Evolutionary conservation across 2,113 vertebrate species (phyloP), one percentile per base, ranked within the genome.

Genomic region (Saimiri boliviensis): DNA sequence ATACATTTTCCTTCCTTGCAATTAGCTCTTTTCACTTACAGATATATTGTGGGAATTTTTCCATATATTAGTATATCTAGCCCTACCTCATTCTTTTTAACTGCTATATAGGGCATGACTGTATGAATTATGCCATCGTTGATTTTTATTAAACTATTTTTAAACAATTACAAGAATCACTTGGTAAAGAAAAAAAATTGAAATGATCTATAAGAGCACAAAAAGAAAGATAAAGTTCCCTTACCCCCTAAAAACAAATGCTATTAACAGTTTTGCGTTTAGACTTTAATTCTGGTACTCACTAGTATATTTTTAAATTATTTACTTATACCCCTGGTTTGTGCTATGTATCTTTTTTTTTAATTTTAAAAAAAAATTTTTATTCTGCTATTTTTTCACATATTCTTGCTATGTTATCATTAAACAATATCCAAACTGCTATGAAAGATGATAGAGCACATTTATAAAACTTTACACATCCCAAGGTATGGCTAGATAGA

Each of bases 61-160:
- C 32, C 4, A 5, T 74, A 11, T 83, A 25, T 68, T 91, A 10
- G 37, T n/a, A 6, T 89, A 60, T 63, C 16, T 87, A 68, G 47
- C 45, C 2, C 35, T 60, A 14, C 47, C 13, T 95, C n/a, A 30
- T 47, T 32, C 32, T 86, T 81, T 68, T 86, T 94, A 49, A 49
- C 27, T 92, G 66, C 20, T 86, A 1, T 32, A 17, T 83, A 58
- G 70, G 35, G 25, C 85, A 30, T 87, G 56, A 77, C 35, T 73
- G 9, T 63, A 32, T 76, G 12, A 86, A n/a, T 45, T 45, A 8
- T 82, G 30, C 66, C 30, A 60, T 63, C 25, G 54, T 79, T 94
- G 12, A 30, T 80, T 92, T 96, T 89, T 71, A 49, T 92, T 74
- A 86, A 52, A 58, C 35, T 79, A 17, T 83, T 96, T 76, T 83